Percentiles rank a stretch among this genome's conserved stretches.
Conservation (phyloP, 2,113 vertebrate genomes). For the Heptranchias perlo region DNA sequence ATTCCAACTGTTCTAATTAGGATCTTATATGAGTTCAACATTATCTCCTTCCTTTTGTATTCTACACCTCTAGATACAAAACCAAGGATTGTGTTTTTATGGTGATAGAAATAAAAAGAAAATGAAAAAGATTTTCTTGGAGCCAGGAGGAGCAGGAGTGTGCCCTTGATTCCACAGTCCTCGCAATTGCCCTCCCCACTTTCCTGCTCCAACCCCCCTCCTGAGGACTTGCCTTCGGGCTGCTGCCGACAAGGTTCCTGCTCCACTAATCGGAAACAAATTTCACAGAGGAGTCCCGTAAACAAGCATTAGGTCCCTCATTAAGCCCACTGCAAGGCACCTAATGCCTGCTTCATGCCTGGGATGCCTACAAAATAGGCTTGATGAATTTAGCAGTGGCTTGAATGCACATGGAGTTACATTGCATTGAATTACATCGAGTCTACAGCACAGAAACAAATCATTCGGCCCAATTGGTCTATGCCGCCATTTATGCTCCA, state of each 20-base stretch:
- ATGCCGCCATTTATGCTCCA: too few relatives aligned
- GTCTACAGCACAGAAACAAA: too few relatives aligned
- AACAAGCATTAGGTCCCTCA: background rate
- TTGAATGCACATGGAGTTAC: too few relatives aligned
- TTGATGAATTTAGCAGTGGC: background rate
- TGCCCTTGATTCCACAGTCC: too few relatives aligned
- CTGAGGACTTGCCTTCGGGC: background rate
- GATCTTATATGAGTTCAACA: background rate
- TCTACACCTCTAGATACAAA: background rate
- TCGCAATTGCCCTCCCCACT: too few relatives aligned
- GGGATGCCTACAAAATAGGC: background rate
- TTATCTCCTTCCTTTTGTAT: background rate
- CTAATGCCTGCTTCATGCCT: background rate
- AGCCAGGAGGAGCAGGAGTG: too few relatives aligned
- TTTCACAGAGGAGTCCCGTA: background rate
- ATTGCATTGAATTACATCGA: too few relatives aligned
- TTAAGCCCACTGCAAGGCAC: background rate
- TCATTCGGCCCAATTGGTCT: too few relatives aligned
- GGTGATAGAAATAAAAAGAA: background rate
- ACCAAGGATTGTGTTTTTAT: background rate
- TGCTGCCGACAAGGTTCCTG: background rate
- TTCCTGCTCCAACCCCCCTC: background rate
- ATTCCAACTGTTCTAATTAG: background rate
- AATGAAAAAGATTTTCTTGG: background rate
- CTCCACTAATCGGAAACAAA: background rate